These are phyloP conservation scores for Paguma larvata DNA, from an alignment of 2,797 vertebrate genomes.

Conservation along the genomic window DNA sequence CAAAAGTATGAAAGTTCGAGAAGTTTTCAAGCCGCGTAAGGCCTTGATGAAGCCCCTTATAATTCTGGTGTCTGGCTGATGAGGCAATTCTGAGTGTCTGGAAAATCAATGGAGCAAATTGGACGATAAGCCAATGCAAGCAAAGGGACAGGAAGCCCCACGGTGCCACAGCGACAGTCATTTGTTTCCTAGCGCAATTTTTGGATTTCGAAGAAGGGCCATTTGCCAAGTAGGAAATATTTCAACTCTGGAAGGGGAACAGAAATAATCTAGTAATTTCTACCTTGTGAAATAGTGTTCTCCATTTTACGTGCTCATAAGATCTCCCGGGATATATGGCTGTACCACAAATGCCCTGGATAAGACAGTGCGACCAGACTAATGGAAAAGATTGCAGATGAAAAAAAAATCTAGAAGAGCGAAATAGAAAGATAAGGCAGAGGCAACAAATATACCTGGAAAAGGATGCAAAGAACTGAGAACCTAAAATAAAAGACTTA, in stretches of 20 bases:
- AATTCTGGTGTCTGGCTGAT: constrained; percentile 30
- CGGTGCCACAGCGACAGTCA: neutral
- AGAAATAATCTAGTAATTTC: constrained; percentile 73
- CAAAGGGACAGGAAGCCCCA: neutral
- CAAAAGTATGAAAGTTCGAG: constrained; percentile 22
- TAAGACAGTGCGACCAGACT: constrained; percentile 25
- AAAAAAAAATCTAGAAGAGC: neutral
- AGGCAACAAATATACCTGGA: neutral
- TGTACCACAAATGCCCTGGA: neutral
- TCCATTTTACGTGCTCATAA: constrained; percentile 24
- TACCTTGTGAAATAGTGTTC: constrained; percentile 58
- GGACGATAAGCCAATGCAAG: neutral
- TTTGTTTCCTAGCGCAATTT: constrained; percentile 28
- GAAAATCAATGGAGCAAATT: constrained; percentile 46
- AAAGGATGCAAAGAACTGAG: neutral
- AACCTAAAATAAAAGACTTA: constrained; percentile 14
- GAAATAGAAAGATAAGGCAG: constrained; percentile 34
- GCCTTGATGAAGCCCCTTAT: constrained; percentile 39
- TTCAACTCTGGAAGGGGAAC: constrained; percentile 58
- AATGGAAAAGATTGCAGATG: constrained; percentile 28
- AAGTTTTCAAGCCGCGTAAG: constrained; percentile 35
- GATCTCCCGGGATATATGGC: constrained; percentile 3
- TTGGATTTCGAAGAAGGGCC: constrained; percentile 48
- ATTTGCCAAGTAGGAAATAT: constrained; percentile 65
- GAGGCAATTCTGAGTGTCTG: neutral